A percentile compares a stretch with the other conserved stretches of the same genome.
phyloP scores from a whole-genome alignment of 2,113 vertebrate species.

The Trichechus manatus region DNA sequence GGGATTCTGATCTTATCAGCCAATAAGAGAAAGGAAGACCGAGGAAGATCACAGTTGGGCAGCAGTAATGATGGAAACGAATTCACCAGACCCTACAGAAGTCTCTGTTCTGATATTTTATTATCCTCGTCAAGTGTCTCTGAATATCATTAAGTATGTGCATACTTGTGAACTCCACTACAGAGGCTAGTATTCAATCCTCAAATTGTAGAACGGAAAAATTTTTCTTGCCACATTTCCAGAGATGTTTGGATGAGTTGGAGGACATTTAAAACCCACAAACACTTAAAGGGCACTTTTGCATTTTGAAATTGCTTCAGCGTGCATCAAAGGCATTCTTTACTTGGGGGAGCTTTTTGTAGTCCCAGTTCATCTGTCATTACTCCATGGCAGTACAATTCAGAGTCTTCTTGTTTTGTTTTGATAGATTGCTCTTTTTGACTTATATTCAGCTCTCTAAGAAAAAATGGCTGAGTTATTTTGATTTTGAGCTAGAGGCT shows the following conservation, averaged over 20 bases:
- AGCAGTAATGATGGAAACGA: conserved; percentile 43
- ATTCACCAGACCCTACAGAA: conserved; percentile 54
- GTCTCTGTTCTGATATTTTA: conserved; percentile 43
- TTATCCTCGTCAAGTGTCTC: background rate
- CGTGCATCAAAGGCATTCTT: conserved; percentile 55
- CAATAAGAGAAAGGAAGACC: background rate
- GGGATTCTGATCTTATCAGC: background rate
- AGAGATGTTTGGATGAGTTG: conserved; percentile 33
- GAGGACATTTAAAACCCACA: conserved; percentile 61
- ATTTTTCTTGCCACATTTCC: background rate
- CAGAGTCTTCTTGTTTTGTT: conserved; percentile 70
- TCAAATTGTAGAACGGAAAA: conserved; percentile 17
- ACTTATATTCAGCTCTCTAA: conserved; percentile 62
- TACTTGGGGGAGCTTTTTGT: conserved; percentile 42
- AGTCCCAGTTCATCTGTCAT: conserved; percentile 71
- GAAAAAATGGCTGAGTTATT: conserved; percentile 54
- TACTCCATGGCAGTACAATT: conserved; percentile 33
- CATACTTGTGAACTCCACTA: background rate
- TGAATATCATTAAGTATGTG: background rate
- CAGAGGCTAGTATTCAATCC: background rate
- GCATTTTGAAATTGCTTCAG: conserved; percentile 69
- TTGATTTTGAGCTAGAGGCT: conserved; percentile 51
- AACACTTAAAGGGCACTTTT: conserved; percentile 68
- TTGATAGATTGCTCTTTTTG: conserved; percentile 74
- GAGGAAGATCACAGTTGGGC: background rate